phyloP scores from a whole-genome alignment of 2,113 vertebrate species.

The Mystacornis crossleyi region DNA sequence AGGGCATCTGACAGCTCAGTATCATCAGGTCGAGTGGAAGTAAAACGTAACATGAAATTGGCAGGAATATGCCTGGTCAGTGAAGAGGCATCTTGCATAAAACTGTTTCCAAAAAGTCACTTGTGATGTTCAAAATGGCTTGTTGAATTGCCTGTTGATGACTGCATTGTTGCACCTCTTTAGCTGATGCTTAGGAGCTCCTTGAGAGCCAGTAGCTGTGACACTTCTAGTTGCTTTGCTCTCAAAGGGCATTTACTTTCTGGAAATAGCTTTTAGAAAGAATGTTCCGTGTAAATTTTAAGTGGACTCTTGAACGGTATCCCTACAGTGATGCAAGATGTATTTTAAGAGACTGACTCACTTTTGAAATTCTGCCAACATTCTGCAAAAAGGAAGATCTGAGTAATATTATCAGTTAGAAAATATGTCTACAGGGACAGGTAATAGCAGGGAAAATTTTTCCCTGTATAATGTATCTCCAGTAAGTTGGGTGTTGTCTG shows the following conservation, averaged over 20 bases:
- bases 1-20: not conserved
- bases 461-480: not conserved
- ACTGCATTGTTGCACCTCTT: not conserved
- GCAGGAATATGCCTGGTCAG: not conserved
- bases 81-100: not conserved
- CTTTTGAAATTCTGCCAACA: conserved; percentile 48
- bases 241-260: not conserved
- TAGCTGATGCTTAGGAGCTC: not conserved
- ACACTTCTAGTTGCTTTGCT: not conserved
- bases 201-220: not conserved
- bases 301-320: conserved; percentile 44
- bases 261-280: conserved; percentile 19
- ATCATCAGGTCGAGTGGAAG: not conserved
- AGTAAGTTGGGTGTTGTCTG: not conserved
- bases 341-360: conserved; percentile 64
- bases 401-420: conserved; percentile 29
- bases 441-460: not conserved
- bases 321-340: conserved; percentile 36
- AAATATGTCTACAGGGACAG: not conserved
- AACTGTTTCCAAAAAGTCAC: not conserved
- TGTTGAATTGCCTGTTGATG: not conserved
- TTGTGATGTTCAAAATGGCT: not conserved
- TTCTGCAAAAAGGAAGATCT: conserved; percentile 45
- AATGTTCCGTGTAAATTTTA: conserved; percentile 44
- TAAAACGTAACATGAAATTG: not conserved